Evolutionary conservation across 2,797 vertebrate species (phyloP).

Genomic region (Apodemus agrarius): DNA sequence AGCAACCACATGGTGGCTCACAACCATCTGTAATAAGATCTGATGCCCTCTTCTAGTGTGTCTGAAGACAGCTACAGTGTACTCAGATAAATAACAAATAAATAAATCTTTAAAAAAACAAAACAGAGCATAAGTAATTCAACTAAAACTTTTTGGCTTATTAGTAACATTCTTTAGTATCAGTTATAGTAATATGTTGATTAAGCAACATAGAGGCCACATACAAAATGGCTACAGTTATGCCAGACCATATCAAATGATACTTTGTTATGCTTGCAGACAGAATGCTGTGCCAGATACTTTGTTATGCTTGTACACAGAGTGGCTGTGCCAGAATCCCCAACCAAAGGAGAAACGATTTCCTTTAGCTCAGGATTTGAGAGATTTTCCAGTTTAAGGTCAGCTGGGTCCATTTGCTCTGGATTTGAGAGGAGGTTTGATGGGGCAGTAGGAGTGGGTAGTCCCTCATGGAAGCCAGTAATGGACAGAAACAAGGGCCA

Average conservation of each 20-base stretch:
- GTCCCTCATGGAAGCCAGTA: background rate
- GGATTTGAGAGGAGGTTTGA: background rate
- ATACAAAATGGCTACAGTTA: background rate
- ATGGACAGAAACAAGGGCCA: background rate
- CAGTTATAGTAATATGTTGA: background rate
- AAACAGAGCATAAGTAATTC: background rate
- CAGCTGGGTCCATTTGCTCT: background rate
- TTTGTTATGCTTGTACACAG: too few species aligned
- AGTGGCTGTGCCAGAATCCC: background rate
- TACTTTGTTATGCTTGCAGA: background rate
- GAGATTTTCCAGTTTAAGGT: background rate
- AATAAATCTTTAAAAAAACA: too few species aligned
- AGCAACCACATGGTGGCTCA: too few species aligned
- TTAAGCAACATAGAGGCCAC: background rate
- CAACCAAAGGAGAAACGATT: background rate
- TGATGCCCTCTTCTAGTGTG: too few species aligned
- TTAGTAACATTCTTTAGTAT: background rate
- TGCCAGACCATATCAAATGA: background rate
- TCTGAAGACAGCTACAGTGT: too few species aligned
- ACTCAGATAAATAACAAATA: too few species aligned
- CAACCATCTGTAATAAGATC: too few species aligned
- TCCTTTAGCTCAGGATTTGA: background rate
- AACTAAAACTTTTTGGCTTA: background rate
- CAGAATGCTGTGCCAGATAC: background rate
- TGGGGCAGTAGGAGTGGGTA: background rate